Evolutionary conservation across 2,797 vertebrate species (phyloP), one percentile per base, ranked within the genome.

Genomic region (Spinus pinus): DNA sequence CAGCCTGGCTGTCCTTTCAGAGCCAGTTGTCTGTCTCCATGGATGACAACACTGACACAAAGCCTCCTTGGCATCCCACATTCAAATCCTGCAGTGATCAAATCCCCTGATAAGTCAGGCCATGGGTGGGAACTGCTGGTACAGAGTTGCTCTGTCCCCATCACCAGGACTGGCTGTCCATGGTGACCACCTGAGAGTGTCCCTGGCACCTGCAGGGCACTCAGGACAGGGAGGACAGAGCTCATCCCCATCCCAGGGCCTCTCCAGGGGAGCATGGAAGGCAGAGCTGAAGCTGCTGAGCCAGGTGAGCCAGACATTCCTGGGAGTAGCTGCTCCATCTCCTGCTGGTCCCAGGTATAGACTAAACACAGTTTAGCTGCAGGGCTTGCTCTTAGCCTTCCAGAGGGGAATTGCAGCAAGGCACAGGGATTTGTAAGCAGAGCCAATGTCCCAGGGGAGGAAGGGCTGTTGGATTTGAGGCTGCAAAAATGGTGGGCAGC

Each of bases 151-250:
- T 46, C 35, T 50, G 20, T 81, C 8, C 44, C 58, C 18, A 3
- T n/a, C 51, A 5, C 57, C 5, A 0, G 54, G 14, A 30, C 49
- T 93, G 53, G 8, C 28, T 74, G 41, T 5, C 4, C 0, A 0
- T 31, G 33, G 25, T 53, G 44, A 22, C 54, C 65, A 41, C 62
- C 28, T 30, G 57, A 51, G 15, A 81, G 25, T 44, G 31, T 18
- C 23, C 30, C 13, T 14, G 44, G 39, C 33, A 27, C 7, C 41
- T 79, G 30, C 17, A 28, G 81, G 30, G 18, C 1, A 2, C 51
- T 65, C 1, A 0, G 61, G 22, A 17, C 39, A 60, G 57, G n/a
- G 66, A 62, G 61, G 39, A 53, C 57, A 74, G 60, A 54, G 14
- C 71, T 33, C 28, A 22, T 33, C 62, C 25, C 24, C 61, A 22